Evolutionary conservation across 2,888 invertebrate genomes (phyloP).

Genomic region (Mystacides longicornis): DNA sequence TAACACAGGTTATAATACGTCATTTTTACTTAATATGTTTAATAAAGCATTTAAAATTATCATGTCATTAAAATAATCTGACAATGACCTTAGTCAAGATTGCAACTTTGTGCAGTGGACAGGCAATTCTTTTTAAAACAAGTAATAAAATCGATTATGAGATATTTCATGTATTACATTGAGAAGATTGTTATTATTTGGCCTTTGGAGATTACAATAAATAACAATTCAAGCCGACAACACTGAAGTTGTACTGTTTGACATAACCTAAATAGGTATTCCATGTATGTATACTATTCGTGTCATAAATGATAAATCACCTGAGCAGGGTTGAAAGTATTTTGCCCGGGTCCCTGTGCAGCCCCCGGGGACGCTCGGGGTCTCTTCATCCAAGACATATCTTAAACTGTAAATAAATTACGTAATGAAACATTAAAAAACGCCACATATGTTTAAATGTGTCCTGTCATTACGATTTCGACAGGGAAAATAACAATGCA

Average conservation of each 20-base stretch:
- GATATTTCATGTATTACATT: too few relatives aligned
- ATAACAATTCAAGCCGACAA: too few relatives aligned
- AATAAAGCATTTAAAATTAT: too few relatives aligned
- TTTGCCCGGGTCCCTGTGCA: constrained; percentile 30
- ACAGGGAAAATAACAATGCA: constrained; percentile 29
- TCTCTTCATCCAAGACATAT: constrained; percentile 49
- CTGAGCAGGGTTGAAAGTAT: constrained; percentile 35
- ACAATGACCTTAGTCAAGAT: too few relatives aligned
- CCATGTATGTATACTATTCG: constrained; percentile 34
- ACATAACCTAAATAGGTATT: constrained; percentile 19
- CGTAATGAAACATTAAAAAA: constrained; percentile 37
- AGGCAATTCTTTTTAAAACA: neutral
- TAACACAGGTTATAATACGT: too few relatives aligned
- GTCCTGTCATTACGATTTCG: constrained; percentile 28
- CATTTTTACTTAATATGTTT: too few relatives aligned
- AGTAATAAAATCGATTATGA: neutral
- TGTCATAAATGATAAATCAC: too few relatives aligned
- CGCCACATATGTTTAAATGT: constrained; percentile 29
- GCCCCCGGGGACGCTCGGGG: constrained; percentile 34
- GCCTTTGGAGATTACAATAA: neutral
- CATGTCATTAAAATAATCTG: too few relatives aligned
- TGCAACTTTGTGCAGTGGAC: neutral
- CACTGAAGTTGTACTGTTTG: too few relatives aligned
- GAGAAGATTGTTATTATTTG: too few relatives aligned
- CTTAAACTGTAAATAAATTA: constrained; percentile 37